These are phyloP conservation scores for Sycophila texana DNA, from an alignment of 2,888 invertebrate genomes.

Conservation along the genomic window DNA sequence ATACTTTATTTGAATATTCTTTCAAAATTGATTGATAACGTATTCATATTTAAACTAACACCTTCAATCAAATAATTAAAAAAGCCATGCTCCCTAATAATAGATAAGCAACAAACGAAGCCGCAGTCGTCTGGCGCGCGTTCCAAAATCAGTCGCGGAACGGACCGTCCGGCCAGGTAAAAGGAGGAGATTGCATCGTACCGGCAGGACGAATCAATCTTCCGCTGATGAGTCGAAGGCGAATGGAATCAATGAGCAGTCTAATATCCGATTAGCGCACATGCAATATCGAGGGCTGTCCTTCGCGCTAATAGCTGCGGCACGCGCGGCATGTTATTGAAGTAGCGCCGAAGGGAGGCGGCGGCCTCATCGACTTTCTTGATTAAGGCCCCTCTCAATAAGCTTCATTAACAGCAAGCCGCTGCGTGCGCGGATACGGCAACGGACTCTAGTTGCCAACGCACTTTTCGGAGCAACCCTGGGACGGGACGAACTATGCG, in stretches of 20 bases:
- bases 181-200: not conserved
- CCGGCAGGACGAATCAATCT: slow-evolving; percentile 53
- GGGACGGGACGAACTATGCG: slow-evolving; percentile 29
- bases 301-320: slow-evolving; percentile 26
- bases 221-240: slow-evolving; percentile 32
- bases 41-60: too few relatives aligned
- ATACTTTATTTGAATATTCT: too few relatives aligned
- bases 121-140: too few relatives aligned
- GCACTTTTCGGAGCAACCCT: slow-evolving; percentile 1
- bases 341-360: slow-evolving; percentile 15
- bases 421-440: not conserved
- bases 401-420: slow-evolving; percentile 46
- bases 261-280: slow-evolving; percentile 62
- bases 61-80: too few relatives aligned
- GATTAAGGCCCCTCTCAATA: slow-evolving; percentile 43
- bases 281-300: slow-evolving; percentile 55
- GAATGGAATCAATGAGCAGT: slow-evolving; percentile 47
- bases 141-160: too few relatives aligned
- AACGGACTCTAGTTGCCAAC: not conserved
- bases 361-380: slow-evolving; percentile 47
- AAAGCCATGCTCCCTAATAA: not conserved
- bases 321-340: slow-evolving; percentile 45
- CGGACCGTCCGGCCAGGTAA: too few relatives aligned
- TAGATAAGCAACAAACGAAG: too few relatives aligned
- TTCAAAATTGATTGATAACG: too few relatives aligned